Conservation (phyloP, 2,113 vertebrate genomes). For the Motacilla alba region DNA sequence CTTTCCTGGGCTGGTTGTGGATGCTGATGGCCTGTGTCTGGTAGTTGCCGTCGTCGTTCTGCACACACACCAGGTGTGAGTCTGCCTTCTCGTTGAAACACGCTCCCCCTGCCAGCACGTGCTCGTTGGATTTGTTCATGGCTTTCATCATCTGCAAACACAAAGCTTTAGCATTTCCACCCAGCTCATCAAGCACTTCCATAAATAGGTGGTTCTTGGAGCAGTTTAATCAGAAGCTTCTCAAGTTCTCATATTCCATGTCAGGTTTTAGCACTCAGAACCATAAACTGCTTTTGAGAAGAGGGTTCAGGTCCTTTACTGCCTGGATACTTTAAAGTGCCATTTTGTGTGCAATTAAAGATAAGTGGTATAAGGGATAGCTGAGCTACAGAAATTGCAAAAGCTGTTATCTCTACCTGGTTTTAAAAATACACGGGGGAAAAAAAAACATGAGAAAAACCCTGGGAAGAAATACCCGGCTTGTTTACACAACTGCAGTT, state of each 20-base stretch:
- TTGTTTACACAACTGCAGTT: not conserved
- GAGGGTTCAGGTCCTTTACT: not conserved
- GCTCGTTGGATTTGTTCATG: conserved; percentile 99
- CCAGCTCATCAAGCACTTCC: not conserved
- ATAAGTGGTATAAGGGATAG: not conserved
- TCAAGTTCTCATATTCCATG: not conserved
- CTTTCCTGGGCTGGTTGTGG: conserved; percentile 94
- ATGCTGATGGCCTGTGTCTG: conserved; percentile 99
- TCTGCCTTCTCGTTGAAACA: conserved; percentile 96
- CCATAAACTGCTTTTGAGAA: not conserved
- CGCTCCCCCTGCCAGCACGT: conserved; percentile 93
- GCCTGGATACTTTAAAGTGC: not conserved
- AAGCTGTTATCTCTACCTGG: not conserved
- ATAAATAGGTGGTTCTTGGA: not conserved
- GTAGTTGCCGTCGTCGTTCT: conserved; percentile 98
- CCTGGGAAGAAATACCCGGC: not conserved
- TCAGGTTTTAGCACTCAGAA: not conserved
- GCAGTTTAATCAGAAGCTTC: not conserved
- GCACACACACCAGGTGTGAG: conserved; percentile 95
- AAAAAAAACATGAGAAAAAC: not conserved
- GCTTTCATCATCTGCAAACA: conserved; percentile 95
- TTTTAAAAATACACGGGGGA: not conserved
- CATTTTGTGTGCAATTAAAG: not conserved
- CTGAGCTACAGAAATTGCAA: not conserved
- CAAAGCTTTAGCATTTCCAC: not conserved